Base-by-base conservation (phyloP, 2,888 invertebrate species). In the Colletes collaris region DNA sequence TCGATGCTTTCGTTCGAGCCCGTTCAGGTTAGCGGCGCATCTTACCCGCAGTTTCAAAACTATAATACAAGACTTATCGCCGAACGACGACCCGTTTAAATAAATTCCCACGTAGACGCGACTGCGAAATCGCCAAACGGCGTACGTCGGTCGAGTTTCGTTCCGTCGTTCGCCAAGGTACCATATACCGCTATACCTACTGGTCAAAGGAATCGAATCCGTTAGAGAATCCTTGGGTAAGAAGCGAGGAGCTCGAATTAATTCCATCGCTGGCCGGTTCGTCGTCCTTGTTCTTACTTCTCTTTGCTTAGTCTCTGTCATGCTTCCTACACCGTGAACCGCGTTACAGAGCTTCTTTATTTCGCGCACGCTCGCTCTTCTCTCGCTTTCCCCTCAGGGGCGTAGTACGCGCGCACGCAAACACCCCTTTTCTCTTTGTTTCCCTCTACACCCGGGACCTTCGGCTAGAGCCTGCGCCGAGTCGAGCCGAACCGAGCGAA, bases 371-470 rank as follows among this genome's bases (percentile, higher is more conserved):
- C 27, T 27, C 10, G 13, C 10, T 10, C 11, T 6, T 19, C 52
- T 13, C 66, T 44, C 16, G 40, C 37, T 52, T 10, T 13, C 59
- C 10, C 52, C 37, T 44, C 44, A 40, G 7, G 4, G 56, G 16
- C 56, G 65, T 27, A 46, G 52, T 40, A 19, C 60, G 27, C 60
- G 37, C 49, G 55, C 55, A 40, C 72, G n/a, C 19, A n/a, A 27
- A 50, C 62, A 10, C 16, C 44, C 58, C 19, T 52, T 27, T 16
- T 37, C 76, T 49, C 49, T 16, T 60, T 62, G 46, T 50, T 35
- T 50, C 69, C 52, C 50, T 64, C 69, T 44, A 63, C 69, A 66
- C 55, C 52, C 58, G 37, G 46, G 69, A 64, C 64, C 50, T 62
- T 58, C 53, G 37, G 60, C 64, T 46, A 46, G 4, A 40, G 10